These are phyloP conservation scores for Steinernema scapterisci DNA, from an alignment of 2,888 invertebrate species.

Conservation along the genomic window DNA sequence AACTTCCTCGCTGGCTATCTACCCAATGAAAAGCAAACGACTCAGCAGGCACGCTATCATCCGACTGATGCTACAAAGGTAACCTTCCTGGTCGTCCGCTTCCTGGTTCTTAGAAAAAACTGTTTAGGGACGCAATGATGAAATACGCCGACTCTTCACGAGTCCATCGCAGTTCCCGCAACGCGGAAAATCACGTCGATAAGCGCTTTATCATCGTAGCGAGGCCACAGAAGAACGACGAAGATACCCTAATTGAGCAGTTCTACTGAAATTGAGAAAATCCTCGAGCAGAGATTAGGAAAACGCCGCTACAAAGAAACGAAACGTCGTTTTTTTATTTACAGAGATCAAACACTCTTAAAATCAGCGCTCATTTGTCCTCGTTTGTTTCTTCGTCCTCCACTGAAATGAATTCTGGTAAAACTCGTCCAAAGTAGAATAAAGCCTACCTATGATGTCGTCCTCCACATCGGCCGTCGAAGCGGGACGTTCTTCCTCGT, in stretches of 20 bases:
- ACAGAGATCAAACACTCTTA: not conserved
- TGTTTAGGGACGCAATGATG: not conserved
- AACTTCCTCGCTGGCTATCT: not conserved
- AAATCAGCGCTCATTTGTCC: not conserved
- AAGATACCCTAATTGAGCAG: not conserved
- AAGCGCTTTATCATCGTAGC: slow-evolving; percentile 11
- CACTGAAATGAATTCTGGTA: no score
- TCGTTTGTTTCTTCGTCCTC: no score
- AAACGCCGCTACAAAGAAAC: no score
- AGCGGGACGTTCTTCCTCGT: not conserved
- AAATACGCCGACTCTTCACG: slow-evolving; percentile 7
- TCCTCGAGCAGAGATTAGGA: not conserved
- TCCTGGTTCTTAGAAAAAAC: not conserved
- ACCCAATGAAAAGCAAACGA: not conserved
- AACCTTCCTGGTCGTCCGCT: not conserved
- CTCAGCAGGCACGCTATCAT: slow-evolving; percentile 15
- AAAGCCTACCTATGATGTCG: slow-evolving; percentile 2
- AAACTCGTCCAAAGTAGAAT: not conserved
- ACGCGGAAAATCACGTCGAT: not conserved
- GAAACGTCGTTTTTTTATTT: not conserved
- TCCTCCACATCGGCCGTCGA: not conserved
- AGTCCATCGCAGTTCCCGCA: not conserved
- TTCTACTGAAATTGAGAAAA: not conserved
- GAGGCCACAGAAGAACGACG: slow-evolving; percentile 4
- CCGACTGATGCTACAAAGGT: slow-evolving; percentile 16